A percentile compares a stretch with the other conserved stretches of the same genome.
phyloP scores from a whole-genome alignment of 2,888 invertebrate species.

The Nesidiocoris tenuis region DNA sequence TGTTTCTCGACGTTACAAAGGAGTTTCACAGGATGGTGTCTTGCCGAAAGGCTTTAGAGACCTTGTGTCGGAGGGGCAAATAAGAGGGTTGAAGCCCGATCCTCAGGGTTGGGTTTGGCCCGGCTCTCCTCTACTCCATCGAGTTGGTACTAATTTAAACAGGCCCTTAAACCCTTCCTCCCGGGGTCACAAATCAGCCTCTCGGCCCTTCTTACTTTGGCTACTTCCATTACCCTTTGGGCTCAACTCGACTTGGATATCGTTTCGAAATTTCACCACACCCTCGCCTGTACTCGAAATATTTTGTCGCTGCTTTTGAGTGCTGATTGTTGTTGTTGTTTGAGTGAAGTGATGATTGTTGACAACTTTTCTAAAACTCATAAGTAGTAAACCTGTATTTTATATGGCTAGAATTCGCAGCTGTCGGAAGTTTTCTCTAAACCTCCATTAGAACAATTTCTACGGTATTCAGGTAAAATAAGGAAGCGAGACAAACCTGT shows the following conservation, averaged over 20 bases:
- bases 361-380: no score
- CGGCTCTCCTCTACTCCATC: slow-evolving; percentile 10
- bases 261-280: not conserved
- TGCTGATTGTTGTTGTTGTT: no score
- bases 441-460: no score
- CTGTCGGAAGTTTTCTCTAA: no score
- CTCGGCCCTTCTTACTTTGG: slow-evolving; percentile 14
- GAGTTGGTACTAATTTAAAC: slow-evolving; percentile 37
- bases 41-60: not conserved
- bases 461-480: no score
- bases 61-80: not conserved
- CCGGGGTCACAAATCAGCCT: slow-evolving; percentile 49
- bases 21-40: not conserved
- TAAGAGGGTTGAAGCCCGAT: not conserved
- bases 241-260: not conserved
- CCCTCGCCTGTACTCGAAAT: not conserved
- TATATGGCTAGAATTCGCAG: no score
- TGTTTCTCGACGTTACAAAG: not conserved
- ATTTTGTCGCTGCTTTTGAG: no score
- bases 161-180: slow-evolving; percentile 34
- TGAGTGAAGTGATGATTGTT: no score
- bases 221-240: slow-evolving; percentile 5
- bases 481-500: no score
- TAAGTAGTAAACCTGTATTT: no score
- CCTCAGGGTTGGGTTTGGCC: not conserved